Conservation (phyloP, 2,113 vertebrate species). For the Toxostoma redivivum region DNA sequence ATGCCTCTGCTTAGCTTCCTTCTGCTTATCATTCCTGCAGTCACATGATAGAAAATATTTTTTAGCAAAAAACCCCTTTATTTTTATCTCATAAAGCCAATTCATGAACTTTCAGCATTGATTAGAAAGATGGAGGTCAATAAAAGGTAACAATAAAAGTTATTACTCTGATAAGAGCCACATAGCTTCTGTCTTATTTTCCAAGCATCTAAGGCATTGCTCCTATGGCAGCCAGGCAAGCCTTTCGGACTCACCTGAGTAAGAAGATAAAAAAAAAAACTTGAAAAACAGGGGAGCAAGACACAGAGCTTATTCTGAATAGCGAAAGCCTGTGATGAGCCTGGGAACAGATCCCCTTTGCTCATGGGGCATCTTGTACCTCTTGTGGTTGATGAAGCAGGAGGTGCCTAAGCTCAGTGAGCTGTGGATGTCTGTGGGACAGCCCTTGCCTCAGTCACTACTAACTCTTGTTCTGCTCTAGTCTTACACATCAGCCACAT, state of each 20-base stretch:
- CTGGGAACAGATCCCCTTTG: background rate
- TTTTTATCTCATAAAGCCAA: accelerated
- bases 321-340: background rate
- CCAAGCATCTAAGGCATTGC: background rate
- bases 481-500: background rate
- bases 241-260: background rate
- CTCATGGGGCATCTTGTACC: background rate
- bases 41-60: background rate
- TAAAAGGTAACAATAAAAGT: background rate
- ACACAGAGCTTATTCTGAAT: background rate
- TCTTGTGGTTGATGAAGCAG: background rate
- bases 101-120: background rate
- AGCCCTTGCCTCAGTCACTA: background rate
- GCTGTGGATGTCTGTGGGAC: background rate
- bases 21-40: background rate
- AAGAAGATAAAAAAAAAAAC: background rate
- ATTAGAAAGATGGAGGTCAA: background rate
- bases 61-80: background rate
- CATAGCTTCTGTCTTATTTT: background rate
- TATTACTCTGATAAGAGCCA: background rate
- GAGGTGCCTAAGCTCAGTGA: background rate
- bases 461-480: background rate
- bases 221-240: background rate
- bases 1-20: background rate
- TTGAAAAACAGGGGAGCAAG: background rate